Conservation (phyloP, 1,140 invertebrate genomes). For the Drosophila punjabiensis region DNA sequence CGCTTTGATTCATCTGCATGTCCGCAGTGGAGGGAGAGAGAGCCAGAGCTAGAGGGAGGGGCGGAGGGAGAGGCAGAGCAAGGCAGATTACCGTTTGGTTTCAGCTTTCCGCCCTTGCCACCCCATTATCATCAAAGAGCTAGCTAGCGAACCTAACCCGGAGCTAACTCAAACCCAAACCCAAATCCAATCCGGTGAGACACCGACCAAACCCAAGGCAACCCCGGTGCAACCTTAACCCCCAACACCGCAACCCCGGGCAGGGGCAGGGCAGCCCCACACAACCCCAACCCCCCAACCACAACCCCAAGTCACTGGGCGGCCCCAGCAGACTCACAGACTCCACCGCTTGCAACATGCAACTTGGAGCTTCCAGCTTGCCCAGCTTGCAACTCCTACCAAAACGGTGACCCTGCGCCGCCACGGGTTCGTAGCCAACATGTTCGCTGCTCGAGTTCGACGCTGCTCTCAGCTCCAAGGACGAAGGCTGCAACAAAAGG, state of each 20-base stretch:
- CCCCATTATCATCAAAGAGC: slow-evolving; percentile 63
- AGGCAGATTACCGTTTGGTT: slow-evolving; percentile 53
- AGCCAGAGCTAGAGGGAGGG: neutral
- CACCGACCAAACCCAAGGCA: slow-evolving; percentile 37
- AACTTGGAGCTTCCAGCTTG: slow-evolving; percentile 13
- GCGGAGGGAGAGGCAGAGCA: slow-evolving; percentile 34
- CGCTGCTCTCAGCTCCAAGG: slow-evolving; percentile 7
- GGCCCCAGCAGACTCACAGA: slow-evolving; percentile 50
- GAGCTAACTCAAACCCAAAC: slow-evolving; percentile 50
- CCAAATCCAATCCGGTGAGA: slow-evolving; percentile 23
- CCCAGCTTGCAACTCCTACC: slow-evolving; percentile 12
- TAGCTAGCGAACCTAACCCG: slow-evolving; percentile 39
- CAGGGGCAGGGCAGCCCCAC: slow-evolving; percentile 1
- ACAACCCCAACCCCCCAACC: slow-evolving; percentile 13
- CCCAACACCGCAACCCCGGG: slow-evolving; percentile 11
- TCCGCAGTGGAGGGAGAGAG: slow-evolving; percentile 27
- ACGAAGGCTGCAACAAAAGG: neutral
- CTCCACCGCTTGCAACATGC: slow-evolving; percentile 53
- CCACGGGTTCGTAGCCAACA: slow-evolving; percentile 3
- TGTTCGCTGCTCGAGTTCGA: slow-evolving; percentile 22
- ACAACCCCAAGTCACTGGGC: slow-evolving; percentile 3
- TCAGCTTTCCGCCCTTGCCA: slow-evolving; percentile 55
- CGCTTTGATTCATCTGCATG: slow-evolving; percentile 81
- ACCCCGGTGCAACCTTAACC: slow-evolving; percentile 28
- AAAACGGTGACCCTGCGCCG: slow-evolving; percentile 1